Evolutionary conservation across 2,888 invertebrate species (phyloP), one percentile per base, ranked within the genome.

Genomic region (Apoda limacodes): DNA sequence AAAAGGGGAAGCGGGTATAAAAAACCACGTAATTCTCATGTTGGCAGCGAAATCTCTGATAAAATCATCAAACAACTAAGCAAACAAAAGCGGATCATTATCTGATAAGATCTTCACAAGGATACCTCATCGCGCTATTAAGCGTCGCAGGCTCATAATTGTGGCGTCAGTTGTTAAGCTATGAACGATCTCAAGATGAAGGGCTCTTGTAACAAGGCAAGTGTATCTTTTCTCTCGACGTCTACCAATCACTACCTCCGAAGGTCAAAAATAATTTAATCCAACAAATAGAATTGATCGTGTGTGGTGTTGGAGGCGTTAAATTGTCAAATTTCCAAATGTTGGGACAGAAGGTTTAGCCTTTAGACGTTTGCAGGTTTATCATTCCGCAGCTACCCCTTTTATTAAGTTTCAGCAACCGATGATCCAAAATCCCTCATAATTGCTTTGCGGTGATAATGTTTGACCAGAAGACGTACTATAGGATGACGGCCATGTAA

Each of bases 231-330:
- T 29, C 12, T 32, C 29, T 22, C 12, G 24, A n/a, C 13, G 22
- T 9, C 32, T 9, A 3, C 31, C 30, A 2, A 32, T 25, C 9
- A 25, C 17, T 2, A 34, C 26, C n/a, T 30, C 14, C 7, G 26
- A 7, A 9, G 35, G 32, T 4, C 35, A 27, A 5, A 31, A 35
- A 20, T 35, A 35, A 13, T 34, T 30, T 7, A 34, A 13, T 13
- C 34, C 34, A 2, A 30, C 30, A 17, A 20, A 31, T 5, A 26
- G 27, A 22, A 35, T 22, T 3, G 28, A 23, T 7, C 30, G 7
- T 10, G 5, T 3, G 13, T 30, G 25, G 13, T 25, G 28, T 5
- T 11, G 22, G 15, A 32, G 19, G 9, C 25, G 31, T 2, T 12
- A n/a, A 5, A 7, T 13, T 2, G 31, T 25, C 4, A 26, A 13